These are phyloP conservation scores for Macrosteles quadrilineatus DNA, from an alignment of 1,140 invertebrate genomes.

Conservation along the genomic window DNA sequence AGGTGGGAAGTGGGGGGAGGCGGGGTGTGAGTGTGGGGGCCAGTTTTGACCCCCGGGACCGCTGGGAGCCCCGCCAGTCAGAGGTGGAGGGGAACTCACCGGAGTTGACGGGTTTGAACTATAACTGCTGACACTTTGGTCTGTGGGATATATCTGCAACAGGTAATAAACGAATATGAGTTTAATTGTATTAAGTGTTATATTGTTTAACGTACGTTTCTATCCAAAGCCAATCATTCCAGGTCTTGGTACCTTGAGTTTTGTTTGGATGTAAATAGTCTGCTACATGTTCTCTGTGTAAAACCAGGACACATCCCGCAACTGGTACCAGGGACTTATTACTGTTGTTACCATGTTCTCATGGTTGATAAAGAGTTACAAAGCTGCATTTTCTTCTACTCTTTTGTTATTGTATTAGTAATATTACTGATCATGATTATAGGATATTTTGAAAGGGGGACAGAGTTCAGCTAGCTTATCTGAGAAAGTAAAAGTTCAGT, in stretches of 20 bases:
- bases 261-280: too few relatives aligned
- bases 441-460: too few relatives aligned
- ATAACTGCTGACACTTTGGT: slow-evolving; percentile 90
- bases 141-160: slow-evolving; percentile 79
- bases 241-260: not conserved
- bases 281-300: too few relatives aligned
- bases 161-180: slow-evolving; percentile 32
- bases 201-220: not conserved
- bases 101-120: slow-evolving; percentile 89
- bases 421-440: too few relatives aligned
- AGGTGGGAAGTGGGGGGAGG: slow-evolving; percentile 45
- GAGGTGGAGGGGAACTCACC: slow-evolving; percentile 79
- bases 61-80: slow-evolving; percentile 32
- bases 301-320: too few relatives aligned
- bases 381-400: too few relatives aligned
- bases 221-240: not conserved
- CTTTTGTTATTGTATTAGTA: too few relatives aligned
- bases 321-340: too few relatives aligned
- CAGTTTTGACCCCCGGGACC: slow-evolving; percentile 45
- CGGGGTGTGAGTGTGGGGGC: slow-evolving; percentile 44
- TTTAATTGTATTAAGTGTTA: slow-evolving; percentile 7
- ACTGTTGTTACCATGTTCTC: too few relatives aligned
- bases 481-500: too few relatives aligned
- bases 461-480: too few relatives aligned
- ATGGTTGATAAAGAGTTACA: too few relatives aligned